Percentiles rank a stretch among this genome's conserved stretches.
phyloP scores from a whole-genome alignment of 1,140 invertebrate species.

The Tetraneura akinire region DNA sequence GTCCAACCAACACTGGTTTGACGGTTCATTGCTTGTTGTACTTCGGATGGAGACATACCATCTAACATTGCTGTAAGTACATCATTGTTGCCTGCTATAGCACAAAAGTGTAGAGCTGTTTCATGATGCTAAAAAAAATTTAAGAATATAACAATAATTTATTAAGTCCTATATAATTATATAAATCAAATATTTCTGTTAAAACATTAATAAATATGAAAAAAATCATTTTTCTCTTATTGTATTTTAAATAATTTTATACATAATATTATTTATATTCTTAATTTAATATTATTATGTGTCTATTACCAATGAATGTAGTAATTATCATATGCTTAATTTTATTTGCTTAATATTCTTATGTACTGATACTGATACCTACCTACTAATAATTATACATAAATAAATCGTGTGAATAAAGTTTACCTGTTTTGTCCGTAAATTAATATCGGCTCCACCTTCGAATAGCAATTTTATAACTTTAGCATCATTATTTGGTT shows the following conservation, averaged over 20 bases:
- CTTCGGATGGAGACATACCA: slow-evolving; percentile 80
- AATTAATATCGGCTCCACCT: slow-evolving; percentile 83
- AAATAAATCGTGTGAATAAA: neutral
- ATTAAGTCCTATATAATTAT: too few species aligned
- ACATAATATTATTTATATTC: too few species aligned
- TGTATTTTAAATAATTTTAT: too few species aligned
- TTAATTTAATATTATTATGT: too few species aligned
- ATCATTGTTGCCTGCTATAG: slow-evolving; percentile 92
- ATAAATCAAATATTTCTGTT: too few species aligned
- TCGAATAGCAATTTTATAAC: slow-evolving; percentile 86
- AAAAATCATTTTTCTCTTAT: too few species aligned
- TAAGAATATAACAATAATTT: neutral
- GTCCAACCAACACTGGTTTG: slow-evolving; percentile 93
- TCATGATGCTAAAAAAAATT: slow-evolving; percentile 72
- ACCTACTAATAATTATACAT: too few species aligned
- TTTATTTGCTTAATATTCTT: too few species aligned
- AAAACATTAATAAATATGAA: too few species aligned
- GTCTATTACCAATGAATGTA: too few species aligned
- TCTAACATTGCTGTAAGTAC: slow-evolving; percentile 90
- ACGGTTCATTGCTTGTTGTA: slow-evolving; percentile 90
- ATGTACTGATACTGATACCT: too few species aligned
- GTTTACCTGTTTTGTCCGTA: slow-evolving; percentile 74
- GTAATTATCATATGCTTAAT: too few species aligned
- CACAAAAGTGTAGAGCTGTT: slow-evolving; percentile 93
- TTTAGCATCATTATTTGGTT: slow-evolving; percentile 82